Conservation (phyloP, 2,888 invertebrate species). For the Caenorhabditis becei region DNA sequence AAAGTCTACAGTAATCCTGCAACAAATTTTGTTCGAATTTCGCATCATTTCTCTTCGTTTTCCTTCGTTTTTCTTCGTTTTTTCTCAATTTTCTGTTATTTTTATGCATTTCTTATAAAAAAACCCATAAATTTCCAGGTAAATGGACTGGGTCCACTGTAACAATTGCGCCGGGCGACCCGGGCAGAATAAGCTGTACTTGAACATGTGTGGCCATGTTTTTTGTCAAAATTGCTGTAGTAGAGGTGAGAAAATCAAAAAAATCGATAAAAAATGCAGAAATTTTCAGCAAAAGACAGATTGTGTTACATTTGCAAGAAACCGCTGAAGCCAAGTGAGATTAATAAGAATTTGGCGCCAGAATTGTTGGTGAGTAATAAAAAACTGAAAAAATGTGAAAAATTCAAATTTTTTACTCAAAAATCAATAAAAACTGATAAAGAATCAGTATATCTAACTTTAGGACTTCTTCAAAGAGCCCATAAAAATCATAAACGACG, state of each 20-base stretch:
- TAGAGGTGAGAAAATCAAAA: conserved; percentile 12
- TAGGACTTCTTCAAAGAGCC: conserved; percentile 47
- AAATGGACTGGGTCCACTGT: conserved; percentile 56
- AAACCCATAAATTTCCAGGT: neutral
- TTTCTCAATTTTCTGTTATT: neutral
- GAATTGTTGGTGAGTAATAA: conserved; percentile 27
- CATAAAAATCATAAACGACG: conserved; percentile 5
- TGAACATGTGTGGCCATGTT: conserved; percentile 43
- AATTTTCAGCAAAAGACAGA: conserved; percentile 22
- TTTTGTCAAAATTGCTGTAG: conserved; percentile 34
- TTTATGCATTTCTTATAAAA: neutral
- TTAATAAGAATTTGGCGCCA: conserved; percentile 22
- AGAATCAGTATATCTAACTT: too few relatives aligned
- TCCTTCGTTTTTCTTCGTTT: neutral
- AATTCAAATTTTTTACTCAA: neutral
- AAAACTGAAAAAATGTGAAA: neutral
- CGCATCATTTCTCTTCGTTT: neutral
- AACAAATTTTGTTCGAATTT: neutral
- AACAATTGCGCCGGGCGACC: conserved; percentile 39
- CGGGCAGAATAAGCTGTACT: conserved; percentile 15
- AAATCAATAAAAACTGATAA: too few relatives aligned
- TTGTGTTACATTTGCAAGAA: conserved; percentile 38
- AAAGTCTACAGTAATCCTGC: too few relatives aligned
- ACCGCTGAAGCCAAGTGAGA: conserved; percentile 25
- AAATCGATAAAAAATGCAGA: neutral